Evolutionary conservation across 2,113 vertebrate species (phyloP), one percentile per base, ranked within the genome.

Genomic region (Morphnarchus princeps): DNA sequence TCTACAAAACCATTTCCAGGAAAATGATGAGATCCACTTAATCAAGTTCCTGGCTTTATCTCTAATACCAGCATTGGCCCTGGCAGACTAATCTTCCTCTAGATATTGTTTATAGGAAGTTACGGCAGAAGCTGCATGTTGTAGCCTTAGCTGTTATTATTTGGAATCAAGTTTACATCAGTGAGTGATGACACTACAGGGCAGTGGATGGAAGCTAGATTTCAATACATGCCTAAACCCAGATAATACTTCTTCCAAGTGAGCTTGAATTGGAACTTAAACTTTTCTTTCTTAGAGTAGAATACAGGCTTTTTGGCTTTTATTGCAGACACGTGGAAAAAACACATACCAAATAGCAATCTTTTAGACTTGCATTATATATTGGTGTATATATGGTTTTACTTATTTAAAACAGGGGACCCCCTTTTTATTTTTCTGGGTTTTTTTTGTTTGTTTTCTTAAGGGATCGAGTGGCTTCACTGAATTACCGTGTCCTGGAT

Each of bases 401-500:
- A 61, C 47, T 74, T 28, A 36, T 76, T 84, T 57, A 49, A 71
- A n/a, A n/a, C n/a, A n/a, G 26, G 34, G 34, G 3, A 13, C 17
- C 59, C 54, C 9, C 7, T 42, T 5, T 34, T 19, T 77, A 15
- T 34, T 93, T 50, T 34, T 31, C 36, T 61, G 26, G 26, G 26
- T 4, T 69, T 40, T 40, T 40, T 49, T 89, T 81, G 32, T 69
- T 92, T 90, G 20, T 65, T 95, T 93, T 65, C 40, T 58, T 45
- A 88, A 99, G 99, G 97, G 99, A 99, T 54, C 97, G 97, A 21
- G 96, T 98, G 8, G 98, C 99, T 19, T 94, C 90, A 3, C 97
- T 99, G 73, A 99, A 97, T 89, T 99, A 99, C 97, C 98, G 79
- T 11, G 95, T 99, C 79, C 96, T 99, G 73, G 98, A 98, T 13